phyloP scores from a whole-genome alignment of 1,140 invertebrate genomes.

The Trialeurodes vaporariorum region DNA sequence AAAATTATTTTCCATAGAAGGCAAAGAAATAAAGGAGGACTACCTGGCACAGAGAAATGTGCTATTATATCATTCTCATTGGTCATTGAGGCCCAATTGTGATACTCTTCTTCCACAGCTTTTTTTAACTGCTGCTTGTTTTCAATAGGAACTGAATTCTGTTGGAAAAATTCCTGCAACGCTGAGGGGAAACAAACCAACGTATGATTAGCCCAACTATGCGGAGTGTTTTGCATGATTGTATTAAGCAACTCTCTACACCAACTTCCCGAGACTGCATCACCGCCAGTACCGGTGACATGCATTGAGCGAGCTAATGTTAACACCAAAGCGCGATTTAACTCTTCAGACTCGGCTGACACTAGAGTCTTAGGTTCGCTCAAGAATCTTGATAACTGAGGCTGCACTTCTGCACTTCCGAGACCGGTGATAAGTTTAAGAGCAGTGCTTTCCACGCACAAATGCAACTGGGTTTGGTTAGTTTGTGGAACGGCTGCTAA shows the following conservation, averaged over 20 bases:
- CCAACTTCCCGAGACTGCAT: constrained; percentile 61
- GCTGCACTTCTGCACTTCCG: constrained; percentile 82
- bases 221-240: constrained; percentile 88
- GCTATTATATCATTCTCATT: constrained; percentile 93
- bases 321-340: constrained; percentile 81
- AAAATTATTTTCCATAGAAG: constrained; percentile 93
- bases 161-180: constrained; percentile 73
- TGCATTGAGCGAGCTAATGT: constrained; percentile 90
- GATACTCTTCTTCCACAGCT: constrained; percentile 86
- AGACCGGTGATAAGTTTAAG: constrained; percentile 56
- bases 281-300: constrained; percentile 52
- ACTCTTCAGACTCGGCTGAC: constrained; percentile 86
- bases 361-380: constrained; percentile 79
- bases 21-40: constrained; percentile 77
- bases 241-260: constrained; percentile 80
- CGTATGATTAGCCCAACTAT: constrained; percentile 87
- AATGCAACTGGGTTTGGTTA: constrained; percentile 86
- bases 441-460: constrained; percentile 89
- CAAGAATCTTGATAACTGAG: constrained; percentile 74
- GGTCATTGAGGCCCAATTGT: constrained; percentile 92
- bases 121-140: constrained; percentile 84
- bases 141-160: constrained; percentile 72
- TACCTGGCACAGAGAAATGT: constrained; percentile 83
- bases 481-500: constrained; percentile 80
- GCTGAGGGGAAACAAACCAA: constrained; percentile 81